Evolutionary conservation across 2,113 vertebrate species (phyloP).

Genomic region (Petroica traversi): DNA sequence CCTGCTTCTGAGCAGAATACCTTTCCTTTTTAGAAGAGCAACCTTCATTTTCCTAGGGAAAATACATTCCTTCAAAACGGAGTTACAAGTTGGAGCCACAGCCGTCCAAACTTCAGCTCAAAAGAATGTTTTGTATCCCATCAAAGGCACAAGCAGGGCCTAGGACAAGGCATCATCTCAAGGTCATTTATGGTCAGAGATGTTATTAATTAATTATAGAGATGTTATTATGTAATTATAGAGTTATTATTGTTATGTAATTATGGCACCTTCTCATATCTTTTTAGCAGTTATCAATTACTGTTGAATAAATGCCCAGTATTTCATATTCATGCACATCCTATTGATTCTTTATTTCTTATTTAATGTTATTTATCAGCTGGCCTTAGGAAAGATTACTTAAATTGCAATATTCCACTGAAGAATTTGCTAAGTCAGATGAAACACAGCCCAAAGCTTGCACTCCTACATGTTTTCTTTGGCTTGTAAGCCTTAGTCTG

Average conservation of each 20-base stretch:
- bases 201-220: background rate
- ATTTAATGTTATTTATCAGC: background rate
- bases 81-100: background rate
- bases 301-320: background rate
- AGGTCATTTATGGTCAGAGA: background rate
- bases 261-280: background rate
- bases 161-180: background rate
- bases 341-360: background rate
- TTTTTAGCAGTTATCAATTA: background rate
- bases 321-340: background rate
- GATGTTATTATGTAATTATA: background rate
- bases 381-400: background rate
- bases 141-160: background rate
- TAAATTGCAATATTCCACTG: background rate
- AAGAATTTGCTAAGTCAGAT: background rate
- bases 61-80: background rate
- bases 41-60: background rate
- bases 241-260: background rate
- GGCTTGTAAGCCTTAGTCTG: background rate
- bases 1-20: background rate
- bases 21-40: background rate
- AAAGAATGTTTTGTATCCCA: background rate
- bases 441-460: background rate
- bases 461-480: background rate
- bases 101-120: background rate